Evolutionary conservation across 1,140 invertebrate genomes (phyloP), one percentile per base, ranked within the genome.

Genomic region (Calosoma granatense): DNA sequence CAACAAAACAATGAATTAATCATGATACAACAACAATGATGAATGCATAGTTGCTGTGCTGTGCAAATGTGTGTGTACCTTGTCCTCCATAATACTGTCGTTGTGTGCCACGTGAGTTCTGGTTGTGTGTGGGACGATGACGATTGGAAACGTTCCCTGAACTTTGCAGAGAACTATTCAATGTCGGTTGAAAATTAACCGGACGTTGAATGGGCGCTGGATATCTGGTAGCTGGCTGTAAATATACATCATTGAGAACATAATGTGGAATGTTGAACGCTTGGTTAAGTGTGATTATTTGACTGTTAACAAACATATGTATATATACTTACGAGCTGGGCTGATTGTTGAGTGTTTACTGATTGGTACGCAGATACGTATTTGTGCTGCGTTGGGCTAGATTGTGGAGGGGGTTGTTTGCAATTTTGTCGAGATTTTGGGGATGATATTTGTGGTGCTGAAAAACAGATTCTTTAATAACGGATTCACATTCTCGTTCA

Each of bases 321-420:
- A 53, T 57, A 57, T 56, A 63, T 12, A 53, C 51, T 53, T 53
- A 53, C 51, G 2, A 70, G 65, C 57, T 69, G 68, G 52, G 60
- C 62, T 1, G 57, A 52, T 56, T 65, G 65, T 57, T 65, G 68
- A 54, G 61, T 67, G 14, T 64, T 65, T 23, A 69, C 66, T 17
- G 62, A 60, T 53, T 65, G 63, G 53, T 71, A 71, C 20, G 67
- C 59, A 55, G 67, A 67, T 22, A 20, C 51, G 20, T 68, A 68
- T 60, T 69, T 70, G 52, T 68, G 64, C 56, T 69, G 69, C 1
- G 68, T 71, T 0, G 69, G 69, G 53, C 68, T 70, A 2, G 68
- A 66, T 53, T 71, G 69, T 43, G 65, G 69, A 19, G 64, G 66
- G 0, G 63, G 67, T 56, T 70, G 69, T 61, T 71, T 71, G 43